A percentile compares a stretch with the other conserved stretches of the same genome.
Evolutionary conservation across 2,888 invertebrate genomes (phyloP).

Genomic region (Colostygia pectinataria): DNA sequence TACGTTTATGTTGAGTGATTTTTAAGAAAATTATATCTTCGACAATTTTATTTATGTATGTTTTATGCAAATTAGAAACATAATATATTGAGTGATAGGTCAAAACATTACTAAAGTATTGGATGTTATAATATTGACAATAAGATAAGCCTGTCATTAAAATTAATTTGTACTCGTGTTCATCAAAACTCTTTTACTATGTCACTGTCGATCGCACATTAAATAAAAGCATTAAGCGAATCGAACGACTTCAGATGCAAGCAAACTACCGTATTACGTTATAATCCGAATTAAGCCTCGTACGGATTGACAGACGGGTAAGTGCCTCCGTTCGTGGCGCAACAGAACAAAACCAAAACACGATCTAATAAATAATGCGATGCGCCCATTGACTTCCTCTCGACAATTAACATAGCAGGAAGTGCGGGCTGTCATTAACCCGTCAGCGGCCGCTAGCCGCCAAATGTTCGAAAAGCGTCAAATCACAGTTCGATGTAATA

Average conservation of each 20-base stretch:
- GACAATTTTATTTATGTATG: background rate
- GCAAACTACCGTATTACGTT: slow-evolving; percentile 81
- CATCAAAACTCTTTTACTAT: slow-evolving; percentile 43
- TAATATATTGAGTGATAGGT: slow-evolving; percentile 1
- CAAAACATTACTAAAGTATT: background rate
- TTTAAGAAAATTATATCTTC: background rate
- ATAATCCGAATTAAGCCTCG: slow-evolving; percentile 72
- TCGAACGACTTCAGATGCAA: slow-evolving; percentile 66
- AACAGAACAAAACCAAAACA: slow-evolving; percentile 61
- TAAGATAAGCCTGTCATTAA: slow-evolving; percentile 37
- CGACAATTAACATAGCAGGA: slow-evolving; percentile 79
- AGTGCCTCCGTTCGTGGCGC: slow-evolving; percentile 67
- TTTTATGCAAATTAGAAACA: slow-evolving; percentile 4
- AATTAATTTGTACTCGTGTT: slow-evolving; percentile 32
- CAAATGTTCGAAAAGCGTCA: slow-evolving; percentile 75
- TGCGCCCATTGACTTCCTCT: slow-evolving; percentile 73
- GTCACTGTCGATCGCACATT: slow-evolving; percentile 51
- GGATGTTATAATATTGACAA: slow-evolving; percentile 34
- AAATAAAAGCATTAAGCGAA: slow-evolving; percentile 74
- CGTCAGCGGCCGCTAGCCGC: slow-evolving; percentile 63
- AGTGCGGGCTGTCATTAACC: slow-evolving; percentile 77
- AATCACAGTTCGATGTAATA: slow-evolving; percentile 68
- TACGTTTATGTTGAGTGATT: background rate
- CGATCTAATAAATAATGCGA: slow-evolving; percentile 75
- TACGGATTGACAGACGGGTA: slow-evolving; percentile 72